Evolutionary conservation across 2,888 invertebrate species (phyloP), one percentile per base, ranked within the genome.

Genomic region (Athrips mouffetella): DNA sequence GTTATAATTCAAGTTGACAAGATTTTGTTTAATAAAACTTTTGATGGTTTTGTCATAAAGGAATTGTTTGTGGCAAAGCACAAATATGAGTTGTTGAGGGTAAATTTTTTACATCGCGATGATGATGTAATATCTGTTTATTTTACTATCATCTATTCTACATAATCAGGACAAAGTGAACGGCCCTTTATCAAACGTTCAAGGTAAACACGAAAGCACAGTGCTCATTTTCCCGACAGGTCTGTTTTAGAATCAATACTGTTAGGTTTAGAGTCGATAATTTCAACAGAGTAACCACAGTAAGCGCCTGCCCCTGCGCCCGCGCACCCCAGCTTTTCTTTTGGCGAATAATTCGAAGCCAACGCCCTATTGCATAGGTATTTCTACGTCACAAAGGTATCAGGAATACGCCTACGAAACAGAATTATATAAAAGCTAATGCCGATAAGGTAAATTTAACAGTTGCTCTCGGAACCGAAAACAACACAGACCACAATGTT

Each of bases 311-410:
- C 58, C 53, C 67, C 62, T 65, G 60, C 40, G 35, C 35, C 35
- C 35, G 35, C 35, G 35, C 35, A 25, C 45, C 45, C 45, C 33
- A 13, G 70, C 65, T 68, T 70, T 76, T 73, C 76, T 76, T 71
- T 68, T 65, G 60, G 63, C 67, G 51, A 62, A 49, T 53, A 44
- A 55, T 59, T 63, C 58, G 65, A 63, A 65, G 69, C 70, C 77
- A 78, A 80, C 78, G 79, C 80, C 80, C 72, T 67, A 60, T 68
- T 64, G 75, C 74, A 78, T 76, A 73, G 35, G 18, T 70, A 78
- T 72, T 66, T 52, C 65, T 57, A 77, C 76, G 76, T 76, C 75
- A 79, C 78, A 82, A 79, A 80, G 80, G 72, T 77, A 81, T 76
- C 75, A 73, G 77, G 73, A 73, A 74, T 73, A 74, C 77, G 76